phyloP scores from a whole-genome alignment of 2,797 vertebrate genomes.

The Argya squamiceps region DNA sequence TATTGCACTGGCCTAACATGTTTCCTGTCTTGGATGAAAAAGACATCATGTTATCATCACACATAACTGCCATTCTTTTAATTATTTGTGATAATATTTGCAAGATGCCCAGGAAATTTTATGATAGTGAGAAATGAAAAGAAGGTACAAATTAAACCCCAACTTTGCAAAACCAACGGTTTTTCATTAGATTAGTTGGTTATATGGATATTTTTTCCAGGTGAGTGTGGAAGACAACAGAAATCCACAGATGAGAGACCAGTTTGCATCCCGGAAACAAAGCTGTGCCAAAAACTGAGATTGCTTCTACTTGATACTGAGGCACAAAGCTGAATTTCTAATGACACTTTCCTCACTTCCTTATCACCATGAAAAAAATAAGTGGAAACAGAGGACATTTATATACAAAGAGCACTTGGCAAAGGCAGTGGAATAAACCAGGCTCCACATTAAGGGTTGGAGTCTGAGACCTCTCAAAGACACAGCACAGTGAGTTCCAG shows the following conservation, averaged over 20 bases:
- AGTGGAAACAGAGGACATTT: not conserved
- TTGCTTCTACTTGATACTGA: not conserved
- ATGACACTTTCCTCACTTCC: not conserved
- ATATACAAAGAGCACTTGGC: not conserved
- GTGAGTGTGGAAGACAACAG: not conserved
- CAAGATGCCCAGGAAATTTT: not conserved
- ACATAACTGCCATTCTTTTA: not conserved
- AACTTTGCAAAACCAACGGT: not conserved
- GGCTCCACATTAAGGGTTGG: not conserved
- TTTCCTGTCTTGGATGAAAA: not conserved
- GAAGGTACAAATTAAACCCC: not conserved
- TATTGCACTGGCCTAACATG: not conserved
- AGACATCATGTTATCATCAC: not conserved
- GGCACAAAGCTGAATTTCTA: not conserved
- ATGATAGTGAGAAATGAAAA: not conserved
- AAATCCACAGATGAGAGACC: not conserved
- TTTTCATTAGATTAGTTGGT: not conserved
- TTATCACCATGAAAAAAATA: not conserved
- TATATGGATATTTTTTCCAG: not conserved
- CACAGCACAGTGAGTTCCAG: not conserved
- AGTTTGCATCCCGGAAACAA: not conserved
- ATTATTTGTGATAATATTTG: not conserved
- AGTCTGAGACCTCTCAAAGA: not conserved
- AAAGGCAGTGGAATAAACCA: not conserved
- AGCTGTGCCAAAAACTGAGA: not conserved